Percentiles rank a stretch among this genome's conserved stretches.
phyloP scores from a whole-genome alignment of 2,113 vertebrate species.

The Psammodynastes pulverulentus region DNA sequence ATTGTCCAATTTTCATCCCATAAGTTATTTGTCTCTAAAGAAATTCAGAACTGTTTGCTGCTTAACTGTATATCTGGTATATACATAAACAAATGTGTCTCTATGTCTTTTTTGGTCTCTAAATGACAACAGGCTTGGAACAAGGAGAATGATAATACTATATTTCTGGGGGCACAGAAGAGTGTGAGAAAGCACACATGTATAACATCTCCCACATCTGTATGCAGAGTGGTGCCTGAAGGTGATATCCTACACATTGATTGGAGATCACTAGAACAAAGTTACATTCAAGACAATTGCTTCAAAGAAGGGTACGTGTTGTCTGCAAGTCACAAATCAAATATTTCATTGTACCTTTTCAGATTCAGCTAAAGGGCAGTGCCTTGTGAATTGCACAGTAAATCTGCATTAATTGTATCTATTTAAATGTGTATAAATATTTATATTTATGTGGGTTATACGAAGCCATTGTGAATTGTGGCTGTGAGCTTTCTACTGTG shows the following conservation, averaged over 20 bases:
- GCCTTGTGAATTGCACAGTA: neutral
- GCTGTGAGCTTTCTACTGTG: neutral
- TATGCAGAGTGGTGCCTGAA: neutral
- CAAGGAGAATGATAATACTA: neutral
- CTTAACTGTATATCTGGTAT: neutral
- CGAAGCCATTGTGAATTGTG: neutral
- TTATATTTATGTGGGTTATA: neutral
- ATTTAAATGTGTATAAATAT: slow-evolving; percentile 2
- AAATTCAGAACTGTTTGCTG: neutral
- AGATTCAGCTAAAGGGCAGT: neutral
- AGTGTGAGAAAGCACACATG: neutral
- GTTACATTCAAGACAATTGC: neutral
- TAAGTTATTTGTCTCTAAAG: neutral
- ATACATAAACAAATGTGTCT: neutral
- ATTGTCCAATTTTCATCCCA: neutral
- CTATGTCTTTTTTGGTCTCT: neutral
- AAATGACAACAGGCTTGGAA: neutral
- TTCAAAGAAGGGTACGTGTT: neutral
- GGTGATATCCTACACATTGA: neutral
- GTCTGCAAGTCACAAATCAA: neutral
- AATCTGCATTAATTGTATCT: neutral
- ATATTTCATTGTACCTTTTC: neutral
- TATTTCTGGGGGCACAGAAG: neutral
- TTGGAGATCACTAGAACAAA: neutral
- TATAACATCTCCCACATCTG: neutral